Percentiles rank a stretch among this genome's conserved stretches.
These are phyloP conservation scores for Enteromius radiatus DNA, from an alignment of 2,797 vertebrate species.

Conservation along the genomic window DNA sequence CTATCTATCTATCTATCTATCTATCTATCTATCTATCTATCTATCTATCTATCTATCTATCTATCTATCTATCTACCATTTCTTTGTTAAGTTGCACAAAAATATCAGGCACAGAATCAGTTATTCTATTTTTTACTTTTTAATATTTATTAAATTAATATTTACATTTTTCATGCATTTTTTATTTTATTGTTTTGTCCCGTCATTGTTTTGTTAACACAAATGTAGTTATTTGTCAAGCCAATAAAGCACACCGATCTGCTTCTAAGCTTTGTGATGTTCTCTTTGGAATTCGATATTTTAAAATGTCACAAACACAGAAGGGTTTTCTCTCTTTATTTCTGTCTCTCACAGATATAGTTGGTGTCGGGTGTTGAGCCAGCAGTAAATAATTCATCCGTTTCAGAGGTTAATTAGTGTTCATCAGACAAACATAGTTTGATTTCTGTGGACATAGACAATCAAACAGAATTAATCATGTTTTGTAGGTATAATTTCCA, in stretches of 20 bases:
- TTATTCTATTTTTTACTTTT: background rate
- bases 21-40: slow-evolving; percentile 1
- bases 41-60: slow-evolving; percentile 1
- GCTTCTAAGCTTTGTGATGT: background rate
- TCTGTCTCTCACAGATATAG: background rate
- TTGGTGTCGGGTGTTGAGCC: slow-evolving; percentile 12
- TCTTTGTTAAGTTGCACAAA: slow-evolving; percentile 4
- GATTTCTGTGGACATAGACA: slow-evolving; percentile 16
- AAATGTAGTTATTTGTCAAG: slow-evolving; percentile 28
- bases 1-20: background rate
- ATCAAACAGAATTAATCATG: background rate
- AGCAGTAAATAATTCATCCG: slow-evolving; percentile 39
- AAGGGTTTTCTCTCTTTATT: background rate
- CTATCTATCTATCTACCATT: background rate
- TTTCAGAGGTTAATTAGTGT: slow-evolving; percentile 45
- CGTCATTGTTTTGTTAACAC: background rate
- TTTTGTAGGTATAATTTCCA: background rate
- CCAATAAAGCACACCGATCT: slow-evolving; percentile 34
- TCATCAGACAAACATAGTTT: slow-evolving; percentile 41
- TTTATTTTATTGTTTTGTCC: background rate
- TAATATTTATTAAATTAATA: background rate
- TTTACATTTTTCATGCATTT: background rate
- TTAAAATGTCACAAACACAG: background rate
- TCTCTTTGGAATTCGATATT: background rate
- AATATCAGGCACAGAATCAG: background rate